A percentile compares a stretch with the other conserved stretches of the same genome.
Conservation (phyloP, 2,888 invertebrate genomes). For the Caenorhabditis panamensis region DNA sequence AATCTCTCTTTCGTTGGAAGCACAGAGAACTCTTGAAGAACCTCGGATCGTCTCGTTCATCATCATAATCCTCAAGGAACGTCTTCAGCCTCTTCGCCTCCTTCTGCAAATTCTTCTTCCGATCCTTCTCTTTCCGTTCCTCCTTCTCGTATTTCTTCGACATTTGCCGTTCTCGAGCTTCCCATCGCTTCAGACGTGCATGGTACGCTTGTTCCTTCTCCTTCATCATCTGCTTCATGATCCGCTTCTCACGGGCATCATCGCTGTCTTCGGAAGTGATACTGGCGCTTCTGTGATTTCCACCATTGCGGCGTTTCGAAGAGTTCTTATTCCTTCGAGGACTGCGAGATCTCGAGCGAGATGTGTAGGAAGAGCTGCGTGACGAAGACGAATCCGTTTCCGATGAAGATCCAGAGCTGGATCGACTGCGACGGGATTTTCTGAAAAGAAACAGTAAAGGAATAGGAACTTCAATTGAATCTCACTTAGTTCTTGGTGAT, state of each 20-base stretch:
- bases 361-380: constrained; percentile 44
- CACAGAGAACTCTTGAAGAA: constrained; percentile 88
- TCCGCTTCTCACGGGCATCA: constrained; percentile 69
- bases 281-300: constrained; percentile 24
- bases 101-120: constrained; percentile 83
- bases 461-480: background rate
- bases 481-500: constrained; percentile 58
- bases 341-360: constrained; percentile 50
- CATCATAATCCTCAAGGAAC: constrained; percentile 99
- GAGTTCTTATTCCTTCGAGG: constrained; percentile 30
- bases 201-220: constrained; percentile 76
- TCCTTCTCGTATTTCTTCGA: constrained; percentile 89
- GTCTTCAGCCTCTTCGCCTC: constrained; percentile 96
- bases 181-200: constrained; percentile 86
- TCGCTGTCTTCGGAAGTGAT: constrained; percentile 73
- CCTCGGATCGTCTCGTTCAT: constrained; percentile 96
- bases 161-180: constrained; percentile 89
- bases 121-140: constrained; percentile 81
- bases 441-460: constrained; percentile 14
- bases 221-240: constrained; percentile 64
- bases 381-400: constrained; percentile 35
- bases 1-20: constrained; percentile 85
- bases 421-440: constrained; percentile 53
- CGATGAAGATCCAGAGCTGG: constrained; percentile 47
- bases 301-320: constrained; percentile 38